A percentile compares a stretch with the other conserved stretches of the same genome.
These are phyloP conservation scores for Chaetoderma sp. DNA, from an alignment of 2,888 invertebrate species.

Conservation along the genomic window DNA sequence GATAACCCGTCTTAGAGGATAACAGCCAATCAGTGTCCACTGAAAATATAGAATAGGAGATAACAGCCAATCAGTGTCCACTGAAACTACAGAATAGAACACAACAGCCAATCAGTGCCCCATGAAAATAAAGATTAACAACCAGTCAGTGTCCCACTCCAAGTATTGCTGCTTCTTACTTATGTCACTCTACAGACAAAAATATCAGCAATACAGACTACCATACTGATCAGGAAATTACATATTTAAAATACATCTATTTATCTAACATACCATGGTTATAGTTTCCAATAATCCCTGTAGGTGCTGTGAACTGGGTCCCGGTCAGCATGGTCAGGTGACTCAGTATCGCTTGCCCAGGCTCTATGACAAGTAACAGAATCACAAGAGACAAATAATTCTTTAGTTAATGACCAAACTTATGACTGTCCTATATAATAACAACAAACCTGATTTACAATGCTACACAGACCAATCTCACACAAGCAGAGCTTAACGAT, in stretches of 20 bases:
- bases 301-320: conserved; percentile 60
- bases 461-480: too few relatives aligned
- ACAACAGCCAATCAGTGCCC: conserved; percentile 60
- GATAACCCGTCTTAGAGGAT: conserved; percentile 46
- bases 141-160: not conserved
- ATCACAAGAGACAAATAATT: not conserved
- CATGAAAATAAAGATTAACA: conserved; percentile 46
- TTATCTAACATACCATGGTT: conserved; percentile 56
- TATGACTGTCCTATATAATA: not conserved
- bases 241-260: not conserved
- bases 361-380: conserved; percentile 44
- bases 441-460: not conserved
- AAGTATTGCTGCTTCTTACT: not conserved
- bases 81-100: conserved; percentile 49
- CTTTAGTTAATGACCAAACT: not conserved
- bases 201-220: too few relatives aligned
- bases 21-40: conserved; percentile 63
- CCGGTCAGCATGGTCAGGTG: conserved; percentile 59
- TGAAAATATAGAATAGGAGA: conserved; percentile 46
- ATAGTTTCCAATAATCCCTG: conserved; percentile 63
- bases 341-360: conserved; percentile 60
- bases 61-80: conserved; percentile 62
- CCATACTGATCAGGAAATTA: too few relatives aligned
- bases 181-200: too few relatives aligned
- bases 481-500: too few relatives aligned